Percentiles rank a stretch among this genome's conserved stretches.
These are phyloP conservation scores for Dicaeum eximium DNA, from an alignment of 2,113 vertebrate genomes.

Conservation along the genomic window DNA sequence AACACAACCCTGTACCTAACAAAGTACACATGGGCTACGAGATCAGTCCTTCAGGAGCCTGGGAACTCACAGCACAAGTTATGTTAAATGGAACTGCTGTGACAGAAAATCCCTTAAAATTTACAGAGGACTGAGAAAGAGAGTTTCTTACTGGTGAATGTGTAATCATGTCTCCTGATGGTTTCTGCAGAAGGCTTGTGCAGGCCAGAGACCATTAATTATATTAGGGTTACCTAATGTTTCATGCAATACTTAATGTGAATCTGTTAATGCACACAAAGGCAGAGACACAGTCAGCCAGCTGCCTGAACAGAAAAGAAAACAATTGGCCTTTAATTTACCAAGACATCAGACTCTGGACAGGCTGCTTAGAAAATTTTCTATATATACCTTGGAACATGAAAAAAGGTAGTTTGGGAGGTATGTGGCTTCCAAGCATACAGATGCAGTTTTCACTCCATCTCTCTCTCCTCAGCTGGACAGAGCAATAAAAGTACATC, in stretches of 20 bases:
- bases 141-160: background rate
- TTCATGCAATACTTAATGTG: background rate
- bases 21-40: background rate
- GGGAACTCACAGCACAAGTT: background rate
- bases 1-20: background rate
- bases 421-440: background rate
- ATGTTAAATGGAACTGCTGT: background rate
- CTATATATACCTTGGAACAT: background rate
- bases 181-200: background rate
- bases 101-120: background rate
- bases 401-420: background rate
- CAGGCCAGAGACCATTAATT: background rate
- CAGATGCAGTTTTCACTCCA: background rate
- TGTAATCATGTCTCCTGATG: background rate
- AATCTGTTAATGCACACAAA: background rate
- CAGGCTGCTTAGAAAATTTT: background rate
- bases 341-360: background rate
- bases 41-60: background rate
- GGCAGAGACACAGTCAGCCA: background rate
- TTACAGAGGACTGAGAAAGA: background rate
- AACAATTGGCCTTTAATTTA: background rate
- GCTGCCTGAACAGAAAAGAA: background rate
- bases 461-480: background rate
- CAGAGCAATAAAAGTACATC: background rate
- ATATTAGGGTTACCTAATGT: background rate